A percentile compares a stretch with the other conserved stretches of the same genome.
Conservation (phyloP, 2,888 invertebrate genomes). For the Eupithecia insigniata region DNA sequence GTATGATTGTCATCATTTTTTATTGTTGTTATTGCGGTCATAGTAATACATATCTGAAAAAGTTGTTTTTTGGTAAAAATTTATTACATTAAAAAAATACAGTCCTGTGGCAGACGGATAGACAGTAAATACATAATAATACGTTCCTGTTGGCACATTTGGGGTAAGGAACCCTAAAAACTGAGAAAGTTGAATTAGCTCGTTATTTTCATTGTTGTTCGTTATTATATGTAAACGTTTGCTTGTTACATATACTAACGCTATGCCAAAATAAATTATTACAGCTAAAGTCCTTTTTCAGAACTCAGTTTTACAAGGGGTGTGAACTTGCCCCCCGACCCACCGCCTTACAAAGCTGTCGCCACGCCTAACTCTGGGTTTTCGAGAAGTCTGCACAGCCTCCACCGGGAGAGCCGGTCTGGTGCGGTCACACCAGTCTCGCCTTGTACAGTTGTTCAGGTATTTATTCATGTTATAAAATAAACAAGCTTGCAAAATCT, state of each 20-base stretch:
- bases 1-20: no score
- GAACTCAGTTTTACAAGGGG: constrained; percentile 74
- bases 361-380: constrained; percentile 67
- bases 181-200: no score
- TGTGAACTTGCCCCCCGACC: constrained; percentile 73
- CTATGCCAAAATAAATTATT: neutral
- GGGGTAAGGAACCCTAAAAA: no score
- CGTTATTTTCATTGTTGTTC: no score
- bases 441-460: constrained; percentile 76
- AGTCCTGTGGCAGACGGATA: no score
- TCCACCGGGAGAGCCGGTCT: constrained; percentile 68
- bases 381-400: constrained; percentile 71
- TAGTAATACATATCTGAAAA: no score
- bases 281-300: constrained; percentile 36
- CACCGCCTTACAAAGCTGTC: constrained; percentile 72
- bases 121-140: no score
- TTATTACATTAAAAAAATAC: no score
- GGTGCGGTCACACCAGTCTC: constrained; percentile 70
- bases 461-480: constrained; percentile 49
- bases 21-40: no score
- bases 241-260: neutral
- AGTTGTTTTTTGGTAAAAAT: no score
- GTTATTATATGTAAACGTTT: neutral
- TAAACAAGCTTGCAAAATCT: neutral
- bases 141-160: no score